Percentiles rank a stretch among this genome's conserved stretches.
These are phyloP conservation scores for Scopus umbretta DNA, from an alignment of 2,113 vertebrate genomes.

Conservation along the genomic window DNA sequence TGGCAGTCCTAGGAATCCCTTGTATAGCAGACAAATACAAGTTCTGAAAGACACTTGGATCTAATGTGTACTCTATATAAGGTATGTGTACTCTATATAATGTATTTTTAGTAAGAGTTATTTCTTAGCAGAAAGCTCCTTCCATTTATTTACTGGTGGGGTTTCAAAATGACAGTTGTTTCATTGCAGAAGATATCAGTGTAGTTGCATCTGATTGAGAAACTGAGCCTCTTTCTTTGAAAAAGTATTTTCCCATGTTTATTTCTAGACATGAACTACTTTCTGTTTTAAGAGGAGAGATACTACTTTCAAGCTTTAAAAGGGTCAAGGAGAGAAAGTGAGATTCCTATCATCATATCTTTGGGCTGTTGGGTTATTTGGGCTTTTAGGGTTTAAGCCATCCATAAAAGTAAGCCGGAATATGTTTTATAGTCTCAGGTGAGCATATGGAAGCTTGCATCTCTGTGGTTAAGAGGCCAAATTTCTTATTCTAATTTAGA, in stretches of 20 bases:
- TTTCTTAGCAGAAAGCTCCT: neutral
- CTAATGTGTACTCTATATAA: neutral
- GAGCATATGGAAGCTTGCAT: neutral
- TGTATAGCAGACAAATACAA: neutral
- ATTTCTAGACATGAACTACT: neutral
- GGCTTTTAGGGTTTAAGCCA: neutral
- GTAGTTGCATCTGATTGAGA: neutral
- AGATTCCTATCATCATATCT: neutral
- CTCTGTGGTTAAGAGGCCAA: neutral
- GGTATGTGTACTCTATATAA: neutral
- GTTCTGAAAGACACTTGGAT: neutral
- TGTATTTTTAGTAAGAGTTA: neutral
- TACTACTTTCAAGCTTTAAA: neutral
- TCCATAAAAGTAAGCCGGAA: neutral
- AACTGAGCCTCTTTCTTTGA: neutral
- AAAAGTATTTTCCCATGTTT: neutral
- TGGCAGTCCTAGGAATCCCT: neutral
- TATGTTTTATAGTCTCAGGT: neutral
- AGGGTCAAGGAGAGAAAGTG: neutral
- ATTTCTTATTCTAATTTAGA: neutral
- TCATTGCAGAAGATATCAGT: neutral
- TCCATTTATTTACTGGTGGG: neutral
- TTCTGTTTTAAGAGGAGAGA: neutral
- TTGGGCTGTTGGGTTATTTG: neutral
- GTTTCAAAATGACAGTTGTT: neutral